Conservation (phyloP, 1,140 invertebrate species). For the Ylistrum balloti region DNA sequence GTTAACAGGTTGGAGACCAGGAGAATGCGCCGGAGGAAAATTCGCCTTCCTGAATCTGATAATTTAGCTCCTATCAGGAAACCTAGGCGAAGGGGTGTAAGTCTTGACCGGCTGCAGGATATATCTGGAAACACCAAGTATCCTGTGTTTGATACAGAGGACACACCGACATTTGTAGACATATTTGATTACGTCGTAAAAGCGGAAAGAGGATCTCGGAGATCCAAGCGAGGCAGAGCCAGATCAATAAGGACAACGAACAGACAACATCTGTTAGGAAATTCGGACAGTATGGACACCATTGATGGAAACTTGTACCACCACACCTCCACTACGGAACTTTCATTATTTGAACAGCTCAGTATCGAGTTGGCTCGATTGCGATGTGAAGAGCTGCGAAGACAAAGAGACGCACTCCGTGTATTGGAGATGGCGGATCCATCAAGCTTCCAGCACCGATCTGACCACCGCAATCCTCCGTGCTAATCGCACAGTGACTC, state of each 20-base stretch:
- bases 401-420: not conserved
- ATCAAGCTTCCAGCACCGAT: not conserved
- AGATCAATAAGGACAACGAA: not conserved
- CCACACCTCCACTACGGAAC: not conserved
- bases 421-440: slow-evolving; percentile 1
- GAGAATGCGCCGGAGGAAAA: not conserved
- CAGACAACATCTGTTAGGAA: not conserved
- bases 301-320: not conserved
- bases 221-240: too few relatives aligned
- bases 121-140: not conserved
- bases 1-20: not conserved
- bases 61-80: too few relatives aligned
- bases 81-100: too few relatives aligned
- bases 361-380: not conserved
- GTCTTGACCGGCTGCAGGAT: not conserved
- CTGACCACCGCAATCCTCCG: not conserved
- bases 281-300: not conserved
- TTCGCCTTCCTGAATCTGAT: not conserved
- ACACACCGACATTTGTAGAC: not conserved
- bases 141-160: not conserved
- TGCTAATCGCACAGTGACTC: not conserved
- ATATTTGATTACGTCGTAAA: not conserved
- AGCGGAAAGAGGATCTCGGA: not conserved
- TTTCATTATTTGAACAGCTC: not conserved
- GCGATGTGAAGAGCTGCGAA: not conserved